These are phyloP conservation scores for Brachystomella parvula DNA, from an alignment of 1,140 invertebrate genomes.

Conservation along the genomic window DNA sequence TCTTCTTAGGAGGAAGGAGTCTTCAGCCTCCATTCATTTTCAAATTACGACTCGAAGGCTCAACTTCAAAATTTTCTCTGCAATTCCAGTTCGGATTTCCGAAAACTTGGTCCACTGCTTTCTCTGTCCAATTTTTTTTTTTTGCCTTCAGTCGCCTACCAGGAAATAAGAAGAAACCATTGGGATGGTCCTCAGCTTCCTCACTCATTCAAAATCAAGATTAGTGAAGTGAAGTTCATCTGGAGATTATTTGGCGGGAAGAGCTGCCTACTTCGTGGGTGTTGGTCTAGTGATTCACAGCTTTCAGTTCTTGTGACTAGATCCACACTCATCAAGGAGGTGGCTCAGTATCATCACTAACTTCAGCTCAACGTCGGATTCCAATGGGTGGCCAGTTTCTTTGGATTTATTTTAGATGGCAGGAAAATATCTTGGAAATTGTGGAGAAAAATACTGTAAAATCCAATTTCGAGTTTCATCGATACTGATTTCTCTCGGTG, in stretches of 20 bases:
- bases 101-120: background rate
- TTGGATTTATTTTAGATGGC: background rate
- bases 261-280: slow-evolving; percentile 51
- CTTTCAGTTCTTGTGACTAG: slow-evolving; percentile 56
- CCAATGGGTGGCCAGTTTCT: background rate
- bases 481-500: slow-evolving; percentile 39
- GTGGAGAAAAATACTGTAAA: background rate
- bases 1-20: background rate
- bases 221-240: background rate
- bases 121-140: background rate
- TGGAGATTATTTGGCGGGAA: slow-evolving; percentile 10
- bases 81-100: background rate
- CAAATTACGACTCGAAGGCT: background rate
- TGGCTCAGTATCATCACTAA: slow-evolving; percentile 16
- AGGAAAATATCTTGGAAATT: background rate
- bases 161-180: background rate
- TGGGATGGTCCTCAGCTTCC: background rate
- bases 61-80: background rate
- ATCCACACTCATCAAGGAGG: slow-evolving; percentile 69
- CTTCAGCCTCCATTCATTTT: slow-evolving; percentile 2
- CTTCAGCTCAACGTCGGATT: slow-evolving; percentile 1
- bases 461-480: slow-evolving; percentile 13
- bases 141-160: background rate
- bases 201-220: background rate
- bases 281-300: slow-evolving; percentile 65